Base-by-base conservation (phyloP, 2,888 invertebrate species). In the Drosophila antonietae region DNA sequence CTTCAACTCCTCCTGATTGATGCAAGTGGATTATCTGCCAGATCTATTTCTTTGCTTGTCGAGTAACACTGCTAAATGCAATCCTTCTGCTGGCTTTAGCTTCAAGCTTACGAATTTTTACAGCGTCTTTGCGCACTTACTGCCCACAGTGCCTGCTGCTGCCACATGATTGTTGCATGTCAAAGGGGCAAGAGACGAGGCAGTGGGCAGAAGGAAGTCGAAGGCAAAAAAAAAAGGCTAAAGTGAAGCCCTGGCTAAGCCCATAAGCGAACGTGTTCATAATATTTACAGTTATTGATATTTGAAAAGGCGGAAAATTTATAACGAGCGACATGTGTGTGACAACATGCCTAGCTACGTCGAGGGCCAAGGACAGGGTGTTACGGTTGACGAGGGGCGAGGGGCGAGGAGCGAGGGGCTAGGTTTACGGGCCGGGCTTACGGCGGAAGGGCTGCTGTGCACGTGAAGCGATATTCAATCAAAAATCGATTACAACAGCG, bases 221-320 rank as follows among this genome's bases (percentile, higher is more conserved):
- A 35, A 52, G 6, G 44, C 23, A 20, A 33, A 68, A 72, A 44
- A 41, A 33, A 68, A 68, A 44, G 37, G 43, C 18, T 47, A 12
- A 28, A 28, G 57, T 37, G 69, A 76, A 80, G 73, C 66, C 67
- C 49, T 60, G 74, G 74, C 78, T 83, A 80, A 83, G 84, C 84
- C 84, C 78, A 89, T 89, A 80, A 87, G 78, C 80, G 90, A 83
- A 91, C 91, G 91, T 91, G 91, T 91, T 91, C 91, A 91, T 91
- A 91, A 91, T 91, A 91, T 91, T 91, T 91, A 91, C 91, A 87
- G 91, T 91, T 91, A 91, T 91, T 91, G 91, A 91, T 91, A 91
- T 91, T 91, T 91, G 91, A 91, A 91, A 91, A 90, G 90, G 91
- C 91, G 91, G 91, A 91, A 91, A 91, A 91, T 91, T 91, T 91